Evolutionary conservation across 1,140 invertebrate genomes (phyloP).

Genomic region (Carcinoscorpius rotundicauda): DNA sequence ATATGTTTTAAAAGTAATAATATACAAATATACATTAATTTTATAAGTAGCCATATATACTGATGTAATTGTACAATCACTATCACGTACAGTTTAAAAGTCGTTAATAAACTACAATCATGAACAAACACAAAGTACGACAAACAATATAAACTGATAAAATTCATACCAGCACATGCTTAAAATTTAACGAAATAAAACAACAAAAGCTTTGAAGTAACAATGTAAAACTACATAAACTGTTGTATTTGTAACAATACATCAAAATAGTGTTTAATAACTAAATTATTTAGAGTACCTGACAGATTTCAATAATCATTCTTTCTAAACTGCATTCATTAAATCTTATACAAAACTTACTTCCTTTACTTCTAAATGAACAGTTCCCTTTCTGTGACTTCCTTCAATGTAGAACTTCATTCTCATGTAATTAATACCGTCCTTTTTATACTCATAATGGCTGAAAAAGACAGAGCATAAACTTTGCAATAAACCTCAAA

Average conservation of each 20-base stretch:
- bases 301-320: conserved; percentile 17
- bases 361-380: conserved; percentile 70
- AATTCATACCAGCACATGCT: too few relatives aligned
- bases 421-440: conserved; percentile 62
- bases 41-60: too few relatives aligned
- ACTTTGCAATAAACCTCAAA: too few relatives aligned
- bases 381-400: conserved; percentile 58
- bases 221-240: neutral
- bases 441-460: conserved; percentile 54
- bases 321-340: conserved; percentile 11
- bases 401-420: conserved; percentile 87
- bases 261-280: conserved; percentile 11
- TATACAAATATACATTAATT: too few relatives aligned
- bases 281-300: neutral
- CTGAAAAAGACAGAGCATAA: conserved; percentile 40
- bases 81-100: too few relatives aligned
- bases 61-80: too few relatives aligned
- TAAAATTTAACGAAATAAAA: neutral
- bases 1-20: too few relatives aligned
- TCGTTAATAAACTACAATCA: too few relatives aligned
- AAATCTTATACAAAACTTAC: conserved; percentile 38
- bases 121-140: too few relatives aligned
- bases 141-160: too few relatives aligned
- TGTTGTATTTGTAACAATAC: neutral
- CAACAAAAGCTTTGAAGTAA: conserved; percentile 3